Conservation (phyloP, 2,797 vertebrate species). For the Lepilemur ruficaudatus region DNA sequence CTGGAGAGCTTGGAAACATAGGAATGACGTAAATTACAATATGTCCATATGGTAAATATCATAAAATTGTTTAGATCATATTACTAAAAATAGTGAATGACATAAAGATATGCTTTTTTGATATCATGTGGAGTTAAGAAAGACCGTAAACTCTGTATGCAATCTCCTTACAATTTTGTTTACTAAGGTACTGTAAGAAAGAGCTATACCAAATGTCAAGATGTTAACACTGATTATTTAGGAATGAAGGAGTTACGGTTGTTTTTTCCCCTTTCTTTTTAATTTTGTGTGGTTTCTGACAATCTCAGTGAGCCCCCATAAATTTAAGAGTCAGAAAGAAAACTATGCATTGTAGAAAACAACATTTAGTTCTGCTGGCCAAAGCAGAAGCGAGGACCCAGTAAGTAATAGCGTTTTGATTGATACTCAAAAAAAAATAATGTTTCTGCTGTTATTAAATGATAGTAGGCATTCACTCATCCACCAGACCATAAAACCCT, state of each 20-base stretch:
- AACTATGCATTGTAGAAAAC: neutral
- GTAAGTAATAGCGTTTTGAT: neutral
- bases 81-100: neutral
- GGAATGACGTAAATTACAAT: neutral
- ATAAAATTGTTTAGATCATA: neutral
- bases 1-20: neutral
- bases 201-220: neutral
- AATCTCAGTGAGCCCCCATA: neutral
- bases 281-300: neutral
- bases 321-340: neutral
- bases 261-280: neutral
- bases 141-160: neutral
- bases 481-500: neutral
- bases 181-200: neutral
- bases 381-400: neutral
- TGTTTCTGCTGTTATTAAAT: neutral
- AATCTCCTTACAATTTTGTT: neutral
- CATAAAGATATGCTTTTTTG: neutral
- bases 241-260: neutral
- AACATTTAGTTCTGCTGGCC: constrained; percentile 4
- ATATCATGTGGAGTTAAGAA: neutral
- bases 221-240: neutral
- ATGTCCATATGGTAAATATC: neutral
- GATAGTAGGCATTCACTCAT: neutral
- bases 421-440: neutral